Conservation (phyloP, 2,797 vertebrate genomes). For the Siniperca undulata region DNA sequence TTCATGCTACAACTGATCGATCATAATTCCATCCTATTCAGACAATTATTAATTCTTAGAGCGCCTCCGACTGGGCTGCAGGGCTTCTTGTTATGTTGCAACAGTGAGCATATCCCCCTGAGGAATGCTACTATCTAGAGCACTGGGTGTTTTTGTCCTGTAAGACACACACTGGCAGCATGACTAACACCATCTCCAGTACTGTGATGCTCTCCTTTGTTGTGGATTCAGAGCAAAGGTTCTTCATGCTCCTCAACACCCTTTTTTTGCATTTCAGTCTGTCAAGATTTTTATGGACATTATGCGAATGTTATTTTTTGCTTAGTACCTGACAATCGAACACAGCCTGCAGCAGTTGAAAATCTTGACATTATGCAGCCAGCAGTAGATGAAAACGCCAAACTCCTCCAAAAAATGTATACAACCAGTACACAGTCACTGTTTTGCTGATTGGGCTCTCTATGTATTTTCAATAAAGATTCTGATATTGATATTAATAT, state of each 20-base stretch:
- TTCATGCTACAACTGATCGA: slow-evolving; percentile 36
- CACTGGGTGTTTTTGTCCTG: slow-evolving; percentile 27
- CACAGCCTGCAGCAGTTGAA: background rate
- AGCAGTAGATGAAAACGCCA: background rate
- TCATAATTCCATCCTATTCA: slow-evolving; percentile 35
- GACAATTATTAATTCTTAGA: slow-evolving; percentile 46
- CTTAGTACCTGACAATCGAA: background rate
- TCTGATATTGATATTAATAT: background rate
- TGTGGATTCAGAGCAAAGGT: slow-evolving; percentile 16
- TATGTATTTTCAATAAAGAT: background rate
- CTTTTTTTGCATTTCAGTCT: slow-evolving; percentile 16
- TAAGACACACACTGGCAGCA: slow-evolving; percentile 16
- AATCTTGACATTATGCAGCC: background rate
- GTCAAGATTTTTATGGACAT: slow-evolving; percentile 10
- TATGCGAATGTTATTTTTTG: background rate
- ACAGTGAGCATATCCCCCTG: background rate
- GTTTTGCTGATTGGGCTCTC: background rate
- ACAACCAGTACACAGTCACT: background rate
- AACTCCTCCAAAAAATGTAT: background rate
- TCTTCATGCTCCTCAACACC: slow-evolving; percentile 9
- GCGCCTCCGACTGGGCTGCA: background rate
- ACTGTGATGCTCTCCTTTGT: background rate
- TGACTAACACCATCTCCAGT: slow-evolving; percentile 23
- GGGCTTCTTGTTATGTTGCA: slow-evolving; percentile 7
- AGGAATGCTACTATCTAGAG: slow-evolving; percentile 3